phyloP scores from a whole-genome alignment of 2,113 vertebrate genomes.

The Nothoprocta pentlandii region DNA sequence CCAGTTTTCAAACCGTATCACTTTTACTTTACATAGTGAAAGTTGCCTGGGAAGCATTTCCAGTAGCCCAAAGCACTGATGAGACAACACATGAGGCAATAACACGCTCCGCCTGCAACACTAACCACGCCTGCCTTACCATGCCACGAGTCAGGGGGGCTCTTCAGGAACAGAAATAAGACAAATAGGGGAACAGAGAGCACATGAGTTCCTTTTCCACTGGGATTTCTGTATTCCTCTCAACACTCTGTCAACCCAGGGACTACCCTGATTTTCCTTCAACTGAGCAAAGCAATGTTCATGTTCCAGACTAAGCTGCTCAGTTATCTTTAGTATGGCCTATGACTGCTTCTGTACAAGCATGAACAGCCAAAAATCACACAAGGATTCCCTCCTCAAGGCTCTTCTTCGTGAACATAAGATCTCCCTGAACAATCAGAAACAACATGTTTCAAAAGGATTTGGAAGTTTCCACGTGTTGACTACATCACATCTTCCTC shows the following conservation, averaged over 20 bases:
- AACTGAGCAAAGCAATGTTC: not conserved
- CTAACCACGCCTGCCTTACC: not conserved
- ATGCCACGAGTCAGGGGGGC: not conserved
- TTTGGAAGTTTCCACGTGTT: not conserved
- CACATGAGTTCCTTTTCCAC: not conserved
- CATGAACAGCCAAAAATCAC: not conserved
- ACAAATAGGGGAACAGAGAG: too few relatives aligned
- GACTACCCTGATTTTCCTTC: not conserved
- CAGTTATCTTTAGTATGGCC: not conserved
- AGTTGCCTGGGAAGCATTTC: not conserved
- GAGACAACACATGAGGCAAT: rapidly evolving
- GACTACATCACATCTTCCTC: not conserved
- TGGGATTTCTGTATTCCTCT: not conserved
- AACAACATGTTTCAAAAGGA: not conserved
- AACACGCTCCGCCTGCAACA: not conserved
- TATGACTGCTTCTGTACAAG: not conserved
- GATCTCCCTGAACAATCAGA: not conserved
- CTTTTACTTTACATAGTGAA: not conserved
- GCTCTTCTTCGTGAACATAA: not conserved
- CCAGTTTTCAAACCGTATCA: not conserved
- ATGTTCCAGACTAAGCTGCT: not conserved
- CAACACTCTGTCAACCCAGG: not conserved
- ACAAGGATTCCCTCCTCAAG: not conserved
- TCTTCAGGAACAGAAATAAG: not conserved
- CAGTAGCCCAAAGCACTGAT: not conserved